Conservation (phyloP, 2,113 vertebrate species). For the Urocynchramus pylzowi region DNA sequence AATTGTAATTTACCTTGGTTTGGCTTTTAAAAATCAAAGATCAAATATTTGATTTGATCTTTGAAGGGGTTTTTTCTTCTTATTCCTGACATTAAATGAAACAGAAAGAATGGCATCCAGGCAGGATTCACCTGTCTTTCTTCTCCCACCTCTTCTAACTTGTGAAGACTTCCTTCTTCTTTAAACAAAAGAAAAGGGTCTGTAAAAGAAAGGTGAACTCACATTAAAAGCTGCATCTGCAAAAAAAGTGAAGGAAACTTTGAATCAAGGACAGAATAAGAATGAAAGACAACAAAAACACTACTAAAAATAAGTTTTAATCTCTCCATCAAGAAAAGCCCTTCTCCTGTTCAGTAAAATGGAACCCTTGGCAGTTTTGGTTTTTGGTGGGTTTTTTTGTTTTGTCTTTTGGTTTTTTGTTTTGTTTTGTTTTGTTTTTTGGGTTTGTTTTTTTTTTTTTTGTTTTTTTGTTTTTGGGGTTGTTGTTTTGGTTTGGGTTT, state of each 20-base stretch:
- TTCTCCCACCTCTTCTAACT: neutral
- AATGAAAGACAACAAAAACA: neutral
- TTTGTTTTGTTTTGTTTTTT: no score
- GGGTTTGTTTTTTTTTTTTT: no score
- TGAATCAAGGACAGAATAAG: neutral
- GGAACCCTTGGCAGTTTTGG: neutral
- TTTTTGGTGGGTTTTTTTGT: no score
- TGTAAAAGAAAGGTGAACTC: neutral
- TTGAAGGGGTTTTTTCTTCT: neutral
- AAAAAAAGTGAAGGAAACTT: neutral
- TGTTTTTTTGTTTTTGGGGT: no score
- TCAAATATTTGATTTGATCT: no score
- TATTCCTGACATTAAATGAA: neutral
- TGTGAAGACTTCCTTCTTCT: neutral
- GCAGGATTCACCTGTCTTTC: neutral
- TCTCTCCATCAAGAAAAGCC: neutral
- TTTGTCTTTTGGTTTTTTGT: no score
- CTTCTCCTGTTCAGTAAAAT: neutral
- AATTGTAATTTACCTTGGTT: neutral
- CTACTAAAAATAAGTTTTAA: neutral
- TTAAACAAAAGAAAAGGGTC: neutral
- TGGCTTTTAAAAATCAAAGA: neutral
- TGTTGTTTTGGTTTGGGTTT: no score
- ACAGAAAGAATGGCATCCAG: neutral
- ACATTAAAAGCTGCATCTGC: neutral